Evolutionary conservation across 2,888 invertebrate genomes (phyloP), one percentile per base, ranked within the genome.

Genomic region (Eupithecia vulgata): DNA sequence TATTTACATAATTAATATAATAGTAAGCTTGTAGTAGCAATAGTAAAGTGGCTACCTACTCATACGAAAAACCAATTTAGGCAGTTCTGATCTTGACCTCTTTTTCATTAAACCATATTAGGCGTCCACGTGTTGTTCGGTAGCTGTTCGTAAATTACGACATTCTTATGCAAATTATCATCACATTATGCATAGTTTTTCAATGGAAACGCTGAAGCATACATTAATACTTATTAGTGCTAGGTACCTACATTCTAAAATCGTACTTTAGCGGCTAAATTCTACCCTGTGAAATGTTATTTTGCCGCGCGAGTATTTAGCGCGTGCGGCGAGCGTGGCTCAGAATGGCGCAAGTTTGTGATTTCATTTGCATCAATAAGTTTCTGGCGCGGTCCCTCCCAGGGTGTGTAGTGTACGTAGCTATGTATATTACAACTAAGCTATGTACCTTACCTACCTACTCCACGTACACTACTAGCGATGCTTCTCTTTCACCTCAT

Each of bases 161-260:
- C 83, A 88, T 88, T 81, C 88, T 86, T 90, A 91, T 91, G 88
- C 84, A 82, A 84, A 65, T 65, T 15, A 21, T 57, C 10, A 25
- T 57, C 57, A 25, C 57, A 57, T 25, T 57, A 52, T 21, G 25
- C 21, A 25, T 57, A 57, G 57, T 25, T 57, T 21, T 52, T 57
- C 25, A 57, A 57, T 25, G 25, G 25, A 57, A 57, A 57, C 57
- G 12, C 57, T 57, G 57, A 57, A 57, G 57, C 21, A 25, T 57
- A 57, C 57, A 57, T 25, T 12, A 57, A 25, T 57, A 52, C n/a
- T 25, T 25, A 25, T 21, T 25, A 52, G 21, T 25, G 52, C 21
- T 52, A 57, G 57, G 57, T 57, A 57, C 30, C 30, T 30, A 4
- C 12, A 25, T 25, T 57, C 12, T 12, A 52, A 52, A 52, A 57